phyloP scores from a whole-genome alignment of 2,888 invertebrate species.

The Falcaria lacertinaria region DNA sequence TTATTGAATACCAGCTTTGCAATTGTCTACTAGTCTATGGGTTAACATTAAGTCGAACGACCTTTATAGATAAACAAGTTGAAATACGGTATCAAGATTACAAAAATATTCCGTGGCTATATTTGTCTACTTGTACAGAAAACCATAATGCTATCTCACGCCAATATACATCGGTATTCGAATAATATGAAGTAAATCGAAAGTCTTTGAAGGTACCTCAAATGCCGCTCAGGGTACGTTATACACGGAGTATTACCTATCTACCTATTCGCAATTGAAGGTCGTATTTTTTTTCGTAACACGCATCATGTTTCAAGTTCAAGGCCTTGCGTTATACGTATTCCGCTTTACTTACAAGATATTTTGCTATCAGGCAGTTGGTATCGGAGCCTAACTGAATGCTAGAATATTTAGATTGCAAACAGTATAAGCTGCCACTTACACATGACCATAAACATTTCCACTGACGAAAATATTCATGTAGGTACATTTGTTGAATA shows the following conservation, averaged over 20 bases:
- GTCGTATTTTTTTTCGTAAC: conserved; percentile 31
- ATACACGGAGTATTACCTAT: conserved; percentile 15
- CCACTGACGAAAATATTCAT: too few relatives aligned
- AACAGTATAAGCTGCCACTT: too few relatives aligned
- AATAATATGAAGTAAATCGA: neutral
- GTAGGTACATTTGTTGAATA: too few relatives aligned
- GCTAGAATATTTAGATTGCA: too few relatives aligned
- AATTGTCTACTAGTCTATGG: neutral
- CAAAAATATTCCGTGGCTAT: neutral
- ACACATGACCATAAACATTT: too few relatives aligned
- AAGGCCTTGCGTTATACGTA: conserved; percentile 28
- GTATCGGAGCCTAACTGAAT: neutral
- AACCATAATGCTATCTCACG: neutral
- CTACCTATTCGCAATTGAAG: conserved; percentile 17
- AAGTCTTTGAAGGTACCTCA: neutral
- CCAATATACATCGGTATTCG: neutral
- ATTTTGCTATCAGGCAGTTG: conserved; percentile 3
- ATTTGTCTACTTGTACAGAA: too few relatives aligned
- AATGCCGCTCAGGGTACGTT: conserved; percentile 20
- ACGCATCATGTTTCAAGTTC: conserved; percentile 39
- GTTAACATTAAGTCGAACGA: neutral
- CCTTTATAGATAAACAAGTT: neutral
- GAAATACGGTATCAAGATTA: neutral
- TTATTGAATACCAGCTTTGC: neutral
- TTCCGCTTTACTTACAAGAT: conserved; percentile 10